These are phyloP conservation scores for Colistium nudipinnis DNA, from an alignment of 2,113 vertebrate species.

Conservation along the genomic window DNA sequence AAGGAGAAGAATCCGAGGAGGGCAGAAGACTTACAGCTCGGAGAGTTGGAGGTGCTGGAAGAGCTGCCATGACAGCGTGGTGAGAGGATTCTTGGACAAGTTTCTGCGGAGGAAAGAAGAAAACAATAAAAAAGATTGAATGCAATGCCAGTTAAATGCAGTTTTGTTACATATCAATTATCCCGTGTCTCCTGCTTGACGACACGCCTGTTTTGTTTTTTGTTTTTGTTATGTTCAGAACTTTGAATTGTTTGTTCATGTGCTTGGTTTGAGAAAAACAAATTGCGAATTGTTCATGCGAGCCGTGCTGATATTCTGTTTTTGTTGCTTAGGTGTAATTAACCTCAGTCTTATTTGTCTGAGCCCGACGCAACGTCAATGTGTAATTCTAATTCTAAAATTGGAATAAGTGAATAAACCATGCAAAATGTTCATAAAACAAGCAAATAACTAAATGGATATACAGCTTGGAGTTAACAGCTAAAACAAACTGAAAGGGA, in stretches of 20 bases:
- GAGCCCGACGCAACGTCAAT: background rate
- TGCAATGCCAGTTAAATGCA: slow-evolving; percentile 38
- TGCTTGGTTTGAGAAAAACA: slow-evolving; percentile 7
- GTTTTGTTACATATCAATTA: slow-evolving; percentile 2
- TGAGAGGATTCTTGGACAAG: slow-evolving; percentile 95
- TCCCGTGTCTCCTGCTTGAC: slow-evolving; percentile 14
- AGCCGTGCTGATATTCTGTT: slow-evolving; percentile 10
- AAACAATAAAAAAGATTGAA: slow-evolving; percentile 49
- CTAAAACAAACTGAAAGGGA: slow-evolving; percentile 55
- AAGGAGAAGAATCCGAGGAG: slow-evolving; percentile 38
- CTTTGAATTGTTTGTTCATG: slow-evolving; percentile 4
- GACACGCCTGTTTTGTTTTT: slow-evolving; percentile 4
- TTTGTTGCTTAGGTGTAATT: slow-evolving; percentile 9
- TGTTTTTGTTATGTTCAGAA: too few species aligned
- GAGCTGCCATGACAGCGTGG: slow-evolving; percentile 95
- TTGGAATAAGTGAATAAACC: too few species aligned
- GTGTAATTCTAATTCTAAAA: background rate
- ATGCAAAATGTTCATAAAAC: too few species aligned
- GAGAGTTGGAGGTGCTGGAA: slow-evolving; percentile 95
- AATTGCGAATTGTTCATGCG: background rate
- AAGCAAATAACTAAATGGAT: background rate
- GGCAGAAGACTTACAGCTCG: slow-evolving; percentile 91
- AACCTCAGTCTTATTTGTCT: background rate
- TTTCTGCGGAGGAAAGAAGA: slow-evolving; percentile 84
- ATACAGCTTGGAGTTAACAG: slow-evolving; percentile 30